Conservation (phyloP, 2,797 vertebrate species). For the Nothura maculosa region DNA sequence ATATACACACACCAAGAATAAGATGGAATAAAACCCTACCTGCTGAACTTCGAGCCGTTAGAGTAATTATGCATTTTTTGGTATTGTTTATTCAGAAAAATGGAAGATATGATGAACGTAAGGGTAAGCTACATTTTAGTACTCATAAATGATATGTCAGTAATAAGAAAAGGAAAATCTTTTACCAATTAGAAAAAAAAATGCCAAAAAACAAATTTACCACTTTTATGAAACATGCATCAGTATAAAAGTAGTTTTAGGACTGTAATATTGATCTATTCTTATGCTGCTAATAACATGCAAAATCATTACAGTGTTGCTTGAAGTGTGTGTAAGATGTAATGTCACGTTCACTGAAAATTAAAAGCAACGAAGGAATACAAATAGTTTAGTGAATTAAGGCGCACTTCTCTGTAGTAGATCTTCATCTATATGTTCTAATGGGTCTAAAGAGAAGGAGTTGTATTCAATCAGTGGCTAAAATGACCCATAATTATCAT, state of each 20-base stretch:
- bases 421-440: not conserved
- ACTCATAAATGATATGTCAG: not conserved
- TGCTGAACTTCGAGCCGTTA: not conserved
- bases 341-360: constrained; percentile 1
- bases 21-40: not conserved
- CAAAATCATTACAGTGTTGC: not conserved
- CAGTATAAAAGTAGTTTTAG: not conserved
- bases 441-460: not conserved
- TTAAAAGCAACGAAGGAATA: not conserved
- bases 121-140: not conserved
- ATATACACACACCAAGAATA: not conserved
- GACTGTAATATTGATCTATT: not conserved
- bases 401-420: not conserved
- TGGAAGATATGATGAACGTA: not conserved
- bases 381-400: not conserved
- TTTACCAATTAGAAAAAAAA: not conserved
- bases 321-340: not conserved
- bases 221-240: not conserved
- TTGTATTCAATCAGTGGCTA: not conserved
- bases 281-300: not conserved
- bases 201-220: not conserved
- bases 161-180: constrained; percentile 4
- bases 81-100: not conserved
- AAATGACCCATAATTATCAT: not conserved
- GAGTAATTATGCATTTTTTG: not conserved